Evolutionary conservation across 2,888 invertebrate species (phyloP), one percentile per base, ranked within the genome.

Genomic region (Folsomia candida): DNA sequence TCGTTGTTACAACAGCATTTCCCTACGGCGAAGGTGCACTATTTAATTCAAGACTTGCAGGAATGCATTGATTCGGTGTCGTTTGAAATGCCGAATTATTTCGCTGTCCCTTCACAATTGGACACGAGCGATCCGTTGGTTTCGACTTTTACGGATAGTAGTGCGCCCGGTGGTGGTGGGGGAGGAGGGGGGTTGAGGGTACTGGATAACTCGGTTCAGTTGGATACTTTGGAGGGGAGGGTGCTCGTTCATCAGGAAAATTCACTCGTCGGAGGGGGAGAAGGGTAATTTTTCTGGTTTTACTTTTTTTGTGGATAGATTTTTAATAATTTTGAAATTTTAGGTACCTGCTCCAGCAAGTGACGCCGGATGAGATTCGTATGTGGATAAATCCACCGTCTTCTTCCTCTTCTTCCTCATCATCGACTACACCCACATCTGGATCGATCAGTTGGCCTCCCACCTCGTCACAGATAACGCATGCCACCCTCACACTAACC

Each of bases 341-440:
- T 47, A 76, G 76, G 60, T 76, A 76, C 67, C 73, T 73, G 63
- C 67, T 74, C 27, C 76, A 76, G 25, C 66, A 69, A 18, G 76
- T 76, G 11, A 65, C 61, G 18, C 67, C 68, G 51, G 71, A 76
- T 62, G 76, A 76, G 62, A 76, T 76, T 57, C 68, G 76, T 22
- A 70, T 76, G 70, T 76, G 76, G 76, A 73, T 76, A 20, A 75
- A 73, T 63, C 75, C 75, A 9, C 73, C 73, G 24, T 64, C 71
- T 9, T 57, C 57, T 58, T 69, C 63, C n/a, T n/a, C n/a, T n/a
- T n/a, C n/a, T n/a, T n/a, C n/a, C n/a, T n/a, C n/a, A n/a, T n/a
- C n/a, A n/a, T n/a, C n/a, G n/a, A n/a, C n/a, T 62, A 20, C 62
- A n/a, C 20, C 18, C 2, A 6, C 47, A 47, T 24, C 59, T 4